Evolutionary conservation across 1,140 invertebrate genomes (phyloP).

Genomic region (Riptortus pedestris): DNA sequence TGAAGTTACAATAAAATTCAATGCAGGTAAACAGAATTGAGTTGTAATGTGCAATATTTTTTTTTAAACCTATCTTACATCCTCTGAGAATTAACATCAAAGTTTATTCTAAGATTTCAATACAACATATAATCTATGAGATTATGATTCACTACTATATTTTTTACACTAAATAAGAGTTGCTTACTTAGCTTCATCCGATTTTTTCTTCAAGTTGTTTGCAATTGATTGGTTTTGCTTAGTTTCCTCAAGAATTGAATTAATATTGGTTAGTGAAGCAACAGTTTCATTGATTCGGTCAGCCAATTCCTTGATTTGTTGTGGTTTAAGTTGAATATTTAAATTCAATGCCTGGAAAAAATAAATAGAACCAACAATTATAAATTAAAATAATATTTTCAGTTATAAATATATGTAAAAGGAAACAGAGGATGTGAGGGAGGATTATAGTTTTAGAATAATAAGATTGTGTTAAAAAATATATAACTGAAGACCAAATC

Average conservation of each 20-base stretch:
- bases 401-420: no score
- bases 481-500: background rate
- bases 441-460: no score
- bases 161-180: no score
- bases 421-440: no score
- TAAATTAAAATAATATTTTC: no score
- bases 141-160: no score
- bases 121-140: background rate
- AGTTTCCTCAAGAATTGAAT: slow-evolving; percentile 77
- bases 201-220: slow-evolving; percentile 59
- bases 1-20: no score
- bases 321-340: slow-evolving; percentile 60
- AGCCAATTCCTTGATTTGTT: slow-evolving; percentile 75
- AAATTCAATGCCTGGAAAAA: slow-evolving; percentile 28
- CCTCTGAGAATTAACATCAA: no score
- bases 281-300: slow-evolving; percentile 76
- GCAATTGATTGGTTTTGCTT: slow-evolving; percentile 63
- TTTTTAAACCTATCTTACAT: background rate
- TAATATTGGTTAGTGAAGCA: slow-evolving; percentile 75
- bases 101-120: background rate
- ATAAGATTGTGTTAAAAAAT: background rate
- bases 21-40: no score
- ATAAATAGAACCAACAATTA: slow-evolving; percentile 10
- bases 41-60: background rate
- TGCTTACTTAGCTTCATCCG: slow-evolving; percentile 63